Base-by-base conservation (phyloP, 2,797 vertebrate species). In the Glossophaga mutica region DNA sequence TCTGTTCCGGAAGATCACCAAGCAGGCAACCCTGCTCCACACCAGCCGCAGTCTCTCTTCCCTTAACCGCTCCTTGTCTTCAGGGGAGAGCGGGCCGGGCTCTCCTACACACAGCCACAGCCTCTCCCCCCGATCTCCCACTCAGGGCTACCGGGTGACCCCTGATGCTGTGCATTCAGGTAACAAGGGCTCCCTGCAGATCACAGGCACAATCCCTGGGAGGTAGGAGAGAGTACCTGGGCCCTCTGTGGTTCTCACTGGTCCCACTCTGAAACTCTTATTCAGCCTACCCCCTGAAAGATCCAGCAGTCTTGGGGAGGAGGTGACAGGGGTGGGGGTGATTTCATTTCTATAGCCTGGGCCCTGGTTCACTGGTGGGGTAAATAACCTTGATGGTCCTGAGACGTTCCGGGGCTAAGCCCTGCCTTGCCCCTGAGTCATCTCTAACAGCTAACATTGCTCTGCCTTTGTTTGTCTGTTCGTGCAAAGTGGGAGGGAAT, bases 41-140 rank as follows among this genome's bases (percentile, higher is more conserved):
- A 99, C 99, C 96, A 99, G 99, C 96, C 99, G 99, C 94, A 99
- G 99, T 96, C 98, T 99, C 24, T 99, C 99, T 0, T 99, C 99
- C 11, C 98, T 99, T 7, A 99, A 99, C 98, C 99, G 99, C 67
- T 99, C 99, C 0, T 98, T 99, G 70, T 99, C 99, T 0, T 99
- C 99, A 0, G 99, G 99, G 29, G 99, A 99, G 98, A 99, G 99
- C 3, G 99, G 99, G 22, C 99, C 99, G 0, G 99, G 99, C 67
- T 99, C 99, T 26, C 99, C 99, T 4, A 99, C 99, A 0, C 99
- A 99, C 98, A 99, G 99, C 97, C 99, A 99, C 98, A 99, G 99
- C 97, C 98, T 99, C 95, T 99, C 99, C 1, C 99, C 99, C 52
- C 99, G 99, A 3, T 99, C 99, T 85, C 99, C 99, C 1, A 99